These are phyloP conservation scores for Dilophus febrilis DNA, from an alignment of 2,888 invertebrate species.

Conservation along the genomic window DNA sequence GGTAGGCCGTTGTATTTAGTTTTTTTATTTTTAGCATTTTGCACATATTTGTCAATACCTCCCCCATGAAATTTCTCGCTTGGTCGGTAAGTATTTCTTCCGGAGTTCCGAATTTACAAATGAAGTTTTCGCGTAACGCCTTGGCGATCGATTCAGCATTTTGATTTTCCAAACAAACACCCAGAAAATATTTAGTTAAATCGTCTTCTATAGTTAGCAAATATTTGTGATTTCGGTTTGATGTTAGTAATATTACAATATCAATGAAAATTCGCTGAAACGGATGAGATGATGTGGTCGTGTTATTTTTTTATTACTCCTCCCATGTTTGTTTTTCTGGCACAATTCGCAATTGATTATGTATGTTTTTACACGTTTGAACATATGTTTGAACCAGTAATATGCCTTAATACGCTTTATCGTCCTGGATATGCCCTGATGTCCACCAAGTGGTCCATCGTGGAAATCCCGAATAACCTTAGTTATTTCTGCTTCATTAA, in stretches of 20 bases:
- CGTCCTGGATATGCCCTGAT: slow-evolving; percentile 11
- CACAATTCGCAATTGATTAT: slow-evolving; percentile 17
- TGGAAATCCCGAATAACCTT: slow-evolving; percentile 3
- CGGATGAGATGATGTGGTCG: slow-evolving; percentile 13
- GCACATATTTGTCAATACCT: neutral
- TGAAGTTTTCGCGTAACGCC: slow-evolving; percentile 1
- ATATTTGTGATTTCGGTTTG: slow-evolving; percentile 16
- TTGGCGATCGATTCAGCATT: slow-evolving; percentile 18
- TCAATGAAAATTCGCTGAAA: slow-evolving; percentile 17
- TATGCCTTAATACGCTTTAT: slow-evolving; percentile 8
- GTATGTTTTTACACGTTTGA: slow-evolving; percentile 8
- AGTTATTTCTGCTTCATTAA: neutral
- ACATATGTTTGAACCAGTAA: slow-evolving; percentile 14
- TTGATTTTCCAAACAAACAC: slow-evolving; percentile 18
- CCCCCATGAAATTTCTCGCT: neutral
- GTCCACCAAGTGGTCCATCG: slow-evolving; percentile 6
- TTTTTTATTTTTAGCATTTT: neutral
- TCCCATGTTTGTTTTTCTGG: slow-evolving; percentile 17
- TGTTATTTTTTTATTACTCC: slow-evolving; percentile 14
- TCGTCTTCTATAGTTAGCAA: slow-evolving; percentile 21
- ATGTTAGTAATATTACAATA: slow-evolving; percentile 19
- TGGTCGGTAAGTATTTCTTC: neutral
- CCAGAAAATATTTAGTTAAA: slow-evolving; percentile 19
- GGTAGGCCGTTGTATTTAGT: neutral
- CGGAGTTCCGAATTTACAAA: neutral